Base-by-base conservation (phyloP, 2,113 vertebrate genomes). In the Zosterops pallidus region DNA sequence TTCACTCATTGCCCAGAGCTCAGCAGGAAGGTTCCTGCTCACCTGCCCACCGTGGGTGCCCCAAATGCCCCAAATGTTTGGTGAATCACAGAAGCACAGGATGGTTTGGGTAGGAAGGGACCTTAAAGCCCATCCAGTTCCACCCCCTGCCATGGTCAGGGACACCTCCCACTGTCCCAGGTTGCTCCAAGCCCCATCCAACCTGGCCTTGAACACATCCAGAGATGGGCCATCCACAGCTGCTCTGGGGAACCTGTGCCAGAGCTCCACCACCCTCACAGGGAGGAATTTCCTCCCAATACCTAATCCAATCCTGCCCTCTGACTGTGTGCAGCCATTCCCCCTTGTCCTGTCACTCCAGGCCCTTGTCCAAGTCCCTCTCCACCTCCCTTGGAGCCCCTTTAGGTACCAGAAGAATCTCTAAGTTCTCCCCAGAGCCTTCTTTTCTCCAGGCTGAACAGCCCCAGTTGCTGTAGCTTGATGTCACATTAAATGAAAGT, bases 121-220 rank as follows among this genome's bases (percentile, higher is more conserved):
- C 18, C 19, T 13, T 29, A 37, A 55, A 44, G 41, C 8, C 8
- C 60, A 42, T 5, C 12, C 60, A 35, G 35, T 49, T 11, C 29
- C 6, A 31, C 4, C 9, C 24, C 29, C n/a, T 41, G 21, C 55
- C 14, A 19, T 2, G 14, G 33, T 17, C 39, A 60, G 29, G 52
- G 18, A 60, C 39, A 16, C 6, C n/a, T 86, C 6, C 18, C 65
- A 35, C 33, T 13, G 1, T 5, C 17, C 25, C 60, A 49, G 41
- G 7, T 0, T 49, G 9, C 46, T 60, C 18, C 39, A 46, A 72
- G 6, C 29, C 59, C 46, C 0, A 0, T 60, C 59, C 22, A 44
- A 0, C 31, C 47, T 29, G 29, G 6, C 26, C 47, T 33, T 28
- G 52, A 0, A 5, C 24, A 14, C 21, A 26, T 11, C 59, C 67